A percentile compares a stretch with the other conserved stretches of the same genome.
Evolutionary conservation across 2,797 vertebrate genomes (phyloP).

Genomic region (Xiphorhynchus erythropygius): DNA sequence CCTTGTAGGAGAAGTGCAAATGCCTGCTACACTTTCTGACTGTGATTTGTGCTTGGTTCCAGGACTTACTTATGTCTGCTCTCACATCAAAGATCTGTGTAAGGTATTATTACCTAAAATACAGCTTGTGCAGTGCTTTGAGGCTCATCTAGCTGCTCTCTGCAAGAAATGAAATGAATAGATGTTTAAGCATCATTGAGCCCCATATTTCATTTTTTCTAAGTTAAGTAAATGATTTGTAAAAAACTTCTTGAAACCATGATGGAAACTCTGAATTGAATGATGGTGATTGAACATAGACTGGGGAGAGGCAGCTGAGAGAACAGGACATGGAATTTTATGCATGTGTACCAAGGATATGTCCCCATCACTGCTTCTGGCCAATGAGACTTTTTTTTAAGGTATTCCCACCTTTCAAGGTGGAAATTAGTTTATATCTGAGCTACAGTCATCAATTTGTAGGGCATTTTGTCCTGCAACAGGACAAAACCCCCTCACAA

Average conservation of each 20-base stretch:
- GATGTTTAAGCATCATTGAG: neutral
- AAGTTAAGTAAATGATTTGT: neutral
- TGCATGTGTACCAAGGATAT: neutral
- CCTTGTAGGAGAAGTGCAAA: neutral
- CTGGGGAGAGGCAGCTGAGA: neutral
- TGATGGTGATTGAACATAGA: neutral
- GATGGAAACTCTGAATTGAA: neutral
- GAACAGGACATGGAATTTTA: neutral
- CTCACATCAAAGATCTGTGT: neutral
- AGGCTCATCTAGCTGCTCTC: neutral
- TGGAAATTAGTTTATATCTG: neutral
- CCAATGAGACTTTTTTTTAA: neutral
- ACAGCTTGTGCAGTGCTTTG: neutral
- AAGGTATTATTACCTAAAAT: neutral
- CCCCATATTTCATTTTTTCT: neutral
- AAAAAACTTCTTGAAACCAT: neutral
- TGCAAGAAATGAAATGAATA: neutral
- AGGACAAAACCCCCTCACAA: neutral
- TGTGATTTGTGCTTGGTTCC: neutral
- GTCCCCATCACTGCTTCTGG: neutral
- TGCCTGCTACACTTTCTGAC: neutral
- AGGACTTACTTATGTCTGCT: neutral
- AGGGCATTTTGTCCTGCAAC: neutral
- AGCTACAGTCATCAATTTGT: neutral
- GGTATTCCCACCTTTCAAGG: neutral